Conservation (phyloP, 1,140 invertebrate species). For the Drosophila subpulchrella region DNA sequence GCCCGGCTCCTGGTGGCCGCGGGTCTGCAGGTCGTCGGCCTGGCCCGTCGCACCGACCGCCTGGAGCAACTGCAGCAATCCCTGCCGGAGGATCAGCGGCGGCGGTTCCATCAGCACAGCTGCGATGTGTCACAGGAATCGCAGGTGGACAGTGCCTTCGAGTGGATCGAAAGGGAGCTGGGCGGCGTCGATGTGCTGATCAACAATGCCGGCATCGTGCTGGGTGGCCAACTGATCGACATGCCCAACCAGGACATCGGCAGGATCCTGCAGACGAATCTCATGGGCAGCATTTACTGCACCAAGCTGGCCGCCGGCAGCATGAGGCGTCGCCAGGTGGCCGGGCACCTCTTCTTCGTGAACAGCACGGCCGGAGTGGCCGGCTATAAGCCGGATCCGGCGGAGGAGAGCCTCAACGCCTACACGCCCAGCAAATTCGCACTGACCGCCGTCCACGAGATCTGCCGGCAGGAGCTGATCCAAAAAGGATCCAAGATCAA, state of each 20-base stretch:
- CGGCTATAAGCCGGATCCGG: constrained; percentile 74
- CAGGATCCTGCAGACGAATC: constrained; percentile 88
- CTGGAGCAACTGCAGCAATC: constrained; percentile 67
- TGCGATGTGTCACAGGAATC: constrained; percentile 89
- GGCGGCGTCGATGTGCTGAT: constrained; percentile 90
- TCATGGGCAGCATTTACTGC: constrained; percentile 88
- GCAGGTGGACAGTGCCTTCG: constrained; percentile 88
- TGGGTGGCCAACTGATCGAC: constrained; percentile 79
- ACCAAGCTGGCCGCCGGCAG: constrained; percentile 88
- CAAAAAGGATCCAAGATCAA: constrained; percentile 87
- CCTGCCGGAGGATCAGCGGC: constrained; percentile 56
- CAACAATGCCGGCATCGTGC: constrained; percentile 89
- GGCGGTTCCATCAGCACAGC: constrained; percentile 85
- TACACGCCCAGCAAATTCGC: constrained; percentile 90
- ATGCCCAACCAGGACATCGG: constrained; percentile 83
- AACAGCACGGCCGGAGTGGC: constrained; percentile 87
- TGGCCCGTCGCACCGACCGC: constrained; percentile 73
- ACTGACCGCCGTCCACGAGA: constrained; percentile 88
- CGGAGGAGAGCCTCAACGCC: constrained; percentile 84
- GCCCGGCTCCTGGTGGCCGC: constrained; percentile 85
- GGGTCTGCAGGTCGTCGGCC: constrained; percentile 86
- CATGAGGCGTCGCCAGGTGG: constrained; percentile 88
- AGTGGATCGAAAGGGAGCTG: constrained; percentile 87
- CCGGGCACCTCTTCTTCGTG: constrained; percentile 90
- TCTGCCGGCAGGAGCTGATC: constrained; percentile 88